Evolutionary conservation across 2,113 vertebrate genomes (phyloP), one percentile per base, ranked within the genome.

Genomic region (Cricetomys ansorgei): DNA sequence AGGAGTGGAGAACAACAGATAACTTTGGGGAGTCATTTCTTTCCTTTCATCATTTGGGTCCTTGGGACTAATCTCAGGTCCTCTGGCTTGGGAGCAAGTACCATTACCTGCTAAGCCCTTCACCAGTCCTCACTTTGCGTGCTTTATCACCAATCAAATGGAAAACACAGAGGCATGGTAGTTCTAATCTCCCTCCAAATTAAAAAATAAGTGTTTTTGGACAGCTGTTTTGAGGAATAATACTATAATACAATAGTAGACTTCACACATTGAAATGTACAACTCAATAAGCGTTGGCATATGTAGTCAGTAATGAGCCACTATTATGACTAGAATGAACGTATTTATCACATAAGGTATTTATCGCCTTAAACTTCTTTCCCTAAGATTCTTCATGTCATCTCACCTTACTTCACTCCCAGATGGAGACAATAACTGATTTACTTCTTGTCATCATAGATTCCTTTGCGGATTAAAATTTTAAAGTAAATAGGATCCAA

Each of bases 351-450:
- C 1, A n/a, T n/a, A n/a, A n/a, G n/a, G n/a, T n/a, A n/a, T n/a
- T n/a, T n/a, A n/a, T n/a, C 25, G 25, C 10, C 27, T 45, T 31
- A 34, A 59, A 83, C 40, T 57, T 94, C 13, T 11, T 94, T 62
- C 10, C 3, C 11, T 13, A 40, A 76, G 15, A 19, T 9, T 1
- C 3, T 27, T 48, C 6, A 62, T 88, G 4, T 21, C 53, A 48
- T 80, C 5, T 2, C 1, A 55, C 5, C 1, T 19, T 59, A 10
- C 21, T 0, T 0, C 2, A 7, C 83, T 70, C 21, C 15, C 1
- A 59, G 25, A 16, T 23, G 88, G 25, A 50, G 64, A 29, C 59
- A 79, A 50, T 11, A 15, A 48, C 5, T 27, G 29, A 67, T 59
- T 9, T 92, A 15, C 7, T 70, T 57, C 53, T 40, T 72, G 43